Evolutionary conservation across 2,888 invertebrate species (phyloP), one percentile per base, ranked within the genome.

Genomic region (Onthophagus sagittarius): DNA sequence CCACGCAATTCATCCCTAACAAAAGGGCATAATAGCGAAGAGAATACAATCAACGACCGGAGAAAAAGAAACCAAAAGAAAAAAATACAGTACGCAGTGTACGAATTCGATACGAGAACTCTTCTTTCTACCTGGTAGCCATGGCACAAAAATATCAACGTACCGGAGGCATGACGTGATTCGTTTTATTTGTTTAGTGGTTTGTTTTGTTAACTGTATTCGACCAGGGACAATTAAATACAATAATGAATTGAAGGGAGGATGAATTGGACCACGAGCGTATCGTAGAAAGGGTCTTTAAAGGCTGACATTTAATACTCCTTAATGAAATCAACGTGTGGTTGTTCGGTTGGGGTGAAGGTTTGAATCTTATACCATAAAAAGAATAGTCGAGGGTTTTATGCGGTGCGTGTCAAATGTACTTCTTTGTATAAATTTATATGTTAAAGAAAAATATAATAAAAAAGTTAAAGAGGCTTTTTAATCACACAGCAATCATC

Each of bases 171-270:
- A 23, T 71, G 63, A 69, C 71, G 31, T 73, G 67, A 62, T 62
- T 71, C 69, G 23, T 73, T 39, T 74, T 76, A 73, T 73, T 77
- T 76, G 74, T 77, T 76, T 74, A 74, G 75, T 74, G 75, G 75
- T 77, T 76, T 78, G 75, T 77, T 78, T 78, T 78, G 77, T 78
- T 78, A 78, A 78, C 78, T 75, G 77, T 78, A 75, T 75, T 76
- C 75, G 71, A 74, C 70, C 71, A 64, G 65, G 74, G 33, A 77
- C 77, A 77, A 78, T 75, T 73, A 75, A 69, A 67, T 67, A 67
- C 73, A 76, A 76, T 75, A 76, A 76, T 77, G 76, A 77, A 72
- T 67, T 77, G 76, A 78, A 53, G 39, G 39, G 39, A 53, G 39
- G 39, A 53, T 53, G 39, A 53, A 78, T 78, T 71, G 74, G 75